phyloP scores from a whole-genome alignment of 2,888 invertebrate genomes.

The Drosophila bunnanda region DNA sequence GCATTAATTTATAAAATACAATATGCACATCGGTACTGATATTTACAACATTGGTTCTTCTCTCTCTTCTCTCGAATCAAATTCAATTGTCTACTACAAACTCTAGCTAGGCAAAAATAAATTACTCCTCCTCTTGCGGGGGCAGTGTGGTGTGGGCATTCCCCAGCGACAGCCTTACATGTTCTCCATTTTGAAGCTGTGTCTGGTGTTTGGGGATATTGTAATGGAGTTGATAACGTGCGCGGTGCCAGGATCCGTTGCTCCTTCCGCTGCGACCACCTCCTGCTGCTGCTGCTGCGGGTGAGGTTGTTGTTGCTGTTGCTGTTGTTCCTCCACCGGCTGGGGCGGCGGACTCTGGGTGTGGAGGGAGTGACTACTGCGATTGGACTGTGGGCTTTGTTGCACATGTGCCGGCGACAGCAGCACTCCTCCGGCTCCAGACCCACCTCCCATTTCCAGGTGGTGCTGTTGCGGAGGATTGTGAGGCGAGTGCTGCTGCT shows the following conservation, averaged over 20 bases:
- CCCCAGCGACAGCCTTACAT: conserved; percentile 71
- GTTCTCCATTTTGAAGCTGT: conserved; percentile 84
- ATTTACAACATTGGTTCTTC: conserved; percentile 40
- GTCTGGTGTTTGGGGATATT: conserved; percentile 82
- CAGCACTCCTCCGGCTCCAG: conserved; percentile 62
- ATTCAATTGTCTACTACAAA: conserved; percentile 59
- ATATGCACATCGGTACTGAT: conserved; percentile 41
- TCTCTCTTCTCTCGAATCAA: conserved; percentile 46
- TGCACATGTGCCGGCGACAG: conserved; percentile 70
- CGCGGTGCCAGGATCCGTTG: conserved; percentile 56
- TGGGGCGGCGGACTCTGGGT: conserved; percentile 66
- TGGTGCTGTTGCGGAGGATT: conserved; percentile 64
- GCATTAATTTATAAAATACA: conserved; percentile 51
- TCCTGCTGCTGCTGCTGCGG: conserved; percentile 57
- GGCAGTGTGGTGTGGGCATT: neutral
- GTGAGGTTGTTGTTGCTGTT: conserved; percentile 26
- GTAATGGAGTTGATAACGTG: conserved; percentile 83
- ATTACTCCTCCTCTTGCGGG: conserved; percentile 38
- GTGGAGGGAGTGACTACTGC: conserved; percentile 74
- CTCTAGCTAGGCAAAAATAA: conserved; percentile 71
- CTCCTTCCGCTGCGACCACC: conserved; percentile 51
- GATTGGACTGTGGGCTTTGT: conserved; percentile 80
- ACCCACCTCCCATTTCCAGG: conserved; percentile 57
- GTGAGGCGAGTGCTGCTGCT: conserved; percentile 68
- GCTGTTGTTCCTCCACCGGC: conserved; percentile 24